Conservation (phyloP, 1,140 invertebrate species). For the Epicauta chinensis region DNA sequence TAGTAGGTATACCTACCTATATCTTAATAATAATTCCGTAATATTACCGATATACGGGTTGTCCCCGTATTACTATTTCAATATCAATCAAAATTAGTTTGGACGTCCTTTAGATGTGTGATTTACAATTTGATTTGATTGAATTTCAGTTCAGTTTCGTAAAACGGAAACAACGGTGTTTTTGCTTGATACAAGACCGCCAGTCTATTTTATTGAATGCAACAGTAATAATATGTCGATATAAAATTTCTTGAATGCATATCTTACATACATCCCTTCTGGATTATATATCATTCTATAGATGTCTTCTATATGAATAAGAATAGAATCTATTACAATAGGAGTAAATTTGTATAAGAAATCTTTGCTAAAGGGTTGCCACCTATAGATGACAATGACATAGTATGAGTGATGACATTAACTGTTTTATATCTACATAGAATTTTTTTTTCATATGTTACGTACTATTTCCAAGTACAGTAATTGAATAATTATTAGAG, state of each 20-base stretch:
- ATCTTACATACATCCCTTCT: constrained; percentile 10
- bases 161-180: constrained; percentile 12
- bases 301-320: constrained; percentile 20
- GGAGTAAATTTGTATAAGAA: constrained; percentile 26
- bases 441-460: constrained; percentile 11
- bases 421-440: not conserved
- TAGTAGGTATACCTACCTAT: no score
- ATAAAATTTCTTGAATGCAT: constrained; percentile 15
- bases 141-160: not conserved
- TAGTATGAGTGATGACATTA: constrained; percentile 26
- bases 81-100: no score
- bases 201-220: constrained; percentile 12
- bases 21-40: no score
- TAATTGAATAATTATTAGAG: not conserved
- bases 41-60: no score
- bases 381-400: constrained; percentile 7
- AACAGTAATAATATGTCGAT: constrained; percentile 19
- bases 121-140: no score
- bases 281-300: constrained; percentile 9
- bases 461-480: constrained; percentile 3
- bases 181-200: not conserved
- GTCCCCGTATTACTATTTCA: no score
- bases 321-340: constrained; percentile 22
- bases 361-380: constrained; percentile 7
- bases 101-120: no score